A percentile compares a stretch with the other conserved stretches of the same genome.
These are phyloP conservation scores for Nowickia ferox DNA, from an alignment of 2,888 invertebrate species.

Conservation along the genomic window DNA sequence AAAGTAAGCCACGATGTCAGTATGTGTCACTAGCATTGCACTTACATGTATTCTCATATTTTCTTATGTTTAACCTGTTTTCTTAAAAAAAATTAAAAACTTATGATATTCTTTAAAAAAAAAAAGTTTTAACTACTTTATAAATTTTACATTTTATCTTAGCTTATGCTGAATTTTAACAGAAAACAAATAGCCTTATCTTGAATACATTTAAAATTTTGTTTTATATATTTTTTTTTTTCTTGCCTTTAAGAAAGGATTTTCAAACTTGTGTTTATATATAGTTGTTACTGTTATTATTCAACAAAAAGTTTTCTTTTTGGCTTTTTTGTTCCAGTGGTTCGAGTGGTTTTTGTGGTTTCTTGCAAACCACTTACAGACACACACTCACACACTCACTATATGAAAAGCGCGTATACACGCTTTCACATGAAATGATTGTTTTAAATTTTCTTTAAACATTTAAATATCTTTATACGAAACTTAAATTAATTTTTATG, in stretches of 20 bases:
- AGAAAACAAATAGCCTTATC: too few species aligned
- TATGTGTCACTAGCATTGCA: too few species aligned
- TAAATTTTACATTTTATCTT: too few species aligned
- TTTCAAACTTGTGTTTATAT: neutral
- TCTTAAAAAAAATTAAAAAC: too few species aligned
- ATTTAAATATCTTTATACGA: neutral
- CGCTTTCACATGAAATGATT: conserved; percentile 20
- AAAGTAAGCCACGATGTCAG: too few species aligned
- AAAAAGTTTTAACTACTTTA: too few species aligned
- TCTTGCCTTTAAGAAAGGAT: neutral
- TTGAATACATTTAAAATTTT: neutral
- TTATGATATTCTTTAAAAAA: too few species aligned
- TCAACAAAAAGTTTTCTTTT: conserved; percentile 13
- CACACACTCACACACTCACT: neutral
- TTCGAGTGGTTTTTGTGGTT: conserved; percentile 45
- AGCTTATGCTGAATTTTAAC: too few species aligned
- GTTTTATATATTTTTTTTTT: neutral
- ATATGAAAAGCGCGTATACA: neutral
- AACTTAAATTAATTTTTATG: conserved; percentile 18
- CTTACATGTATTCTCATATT: too few species aligned
- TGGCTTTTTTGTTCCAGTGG: conserved; percentile 6
- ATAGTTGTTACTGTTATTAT: conserved; percentile 3
- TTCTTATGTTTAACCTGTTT: too few species aligned
- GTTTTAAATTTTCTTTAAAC: conserved; percentile 13
- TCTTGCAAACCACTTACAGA: neutral